These are phyloP conservation scores for Cecidostiba fungosa DNA, from an alignment of 2,888 invertebrate species.

Conservation along the genomic window DNA sequence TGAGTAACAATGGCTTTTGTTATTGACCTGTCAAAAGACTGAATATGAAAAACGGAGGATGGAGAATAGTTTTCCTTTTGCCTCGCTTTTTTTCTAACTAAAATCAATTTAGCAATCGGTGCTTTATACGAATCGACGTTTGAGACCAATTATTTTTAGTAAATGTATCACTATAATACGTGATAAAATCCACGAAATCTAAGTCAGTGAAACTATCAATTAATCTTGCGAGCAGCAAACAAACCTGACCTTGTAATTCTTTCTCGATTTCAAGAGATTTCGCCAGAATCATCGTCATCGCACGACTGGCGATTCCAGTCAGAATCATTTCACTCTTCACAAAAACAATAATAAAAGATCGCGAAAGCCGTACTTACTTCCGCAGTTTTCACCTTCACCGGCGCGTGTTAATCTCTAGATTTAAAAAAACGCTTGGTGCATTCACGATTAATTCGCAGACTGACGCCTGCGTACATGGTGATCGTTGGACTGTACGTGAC, in stretches of 20 bases:
- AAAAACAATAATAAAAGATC: not conserved
- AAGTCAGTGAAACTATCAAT: not conserved
- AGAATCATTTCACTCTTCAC: not conserved
- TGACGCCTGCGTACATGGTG: slow-evolving; percentile 88
- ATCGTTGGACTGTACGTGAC: slow-evolving; percentile 88
- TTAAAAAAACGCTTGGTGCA: slow-evolving; percentile 17
- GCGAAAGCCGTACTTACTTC: not conserved
- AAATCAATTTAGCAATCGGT: too few relatives aligned
- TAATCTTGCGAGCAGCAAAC: not conserved
- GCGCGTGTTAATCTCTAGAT: slow-evolving; percentile 28
- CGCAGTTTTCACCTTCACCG: not conserved
- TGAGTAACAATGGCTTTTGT: slow-evolving; percentile 35
- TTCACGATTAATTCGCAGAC: slow-evolving; percentile 78
- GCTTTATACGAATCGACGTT: too few relatives aligned
- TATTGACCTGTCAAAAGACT: slow-evolving; percentile 32
- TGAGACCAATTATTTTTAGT: too few relatives aligned
- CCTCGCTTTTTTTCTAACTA: not conserved
- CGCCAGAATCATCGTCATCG: not conserved
- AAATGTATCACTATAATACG: not conserved
- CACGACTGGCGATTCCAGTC: not conserved
- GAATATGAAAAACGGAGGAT: not conserved
- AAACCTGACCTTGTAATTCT: not conserved
- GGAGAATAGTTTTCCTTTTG: not conserved
- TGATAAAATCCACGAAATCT: not conserved
- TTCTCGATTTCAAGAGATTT: not conserved